Evolutionary conservation across 2,888 invertebrate species (phyloP), one percentile per base, ranked within the genome.

Genomic region (Achlya flavicornis): DNA sequence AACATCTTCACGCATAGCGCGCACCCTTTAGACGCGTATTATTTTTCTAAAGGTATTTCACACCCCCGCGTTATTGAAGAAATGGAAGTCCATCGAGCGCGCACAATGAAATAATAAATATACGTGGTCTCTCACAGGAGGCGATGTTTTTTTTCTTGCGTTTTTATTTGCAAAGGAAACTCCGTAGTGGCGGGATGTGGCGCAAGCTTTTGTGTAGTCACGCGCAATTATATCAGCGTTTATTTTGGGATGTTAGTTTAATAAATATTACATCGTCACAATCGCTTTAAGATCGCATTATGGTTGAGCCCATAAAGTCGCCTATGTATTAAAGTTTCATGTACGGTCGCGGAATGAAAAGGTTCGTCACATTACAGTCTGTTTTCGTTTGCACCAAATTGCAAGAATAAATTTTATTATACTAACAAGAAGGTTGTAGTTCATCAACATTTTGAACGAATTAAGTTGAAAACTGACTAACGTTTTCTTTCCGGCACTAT

Each of bases 71-170:
- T 57, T 38, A 53, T 53, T 53, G 16, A 53, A 53, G 53, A 53
- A 8, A 75, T 66, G 66, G 63, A 71, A 69, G 75, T 71, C 74
- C 72, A 79, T 80, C 76, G 75, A 69, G 73, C 74, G 74, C 72
- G 69, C 75, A 81, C 83, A 83, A 83, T 81, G 78, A 79, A 81
- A 83, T 83, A 83, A 83, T 81, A 84, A 83, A 84, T 80, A 64
- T 38, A 81, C 78, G 77, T 75, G 77, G 68, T 71, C 75, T 73
- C 72, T 71, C 67, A 71, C 77, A 68, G 75, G 73, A 64, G 75
- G 64, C 66, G 63, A 58, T 75, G 76, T 8, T 2, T 77, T 78
- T 75, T 77, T 75, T 78, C 75, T 74, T 71, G 66, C 75, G 67
- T 68, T 71, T 69, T 74, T 75, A 70, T 70, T 72, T 73, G 70